Conservation (phyloP, 2,888 invertebrate species). For the Vanessa cardui region DNA sequence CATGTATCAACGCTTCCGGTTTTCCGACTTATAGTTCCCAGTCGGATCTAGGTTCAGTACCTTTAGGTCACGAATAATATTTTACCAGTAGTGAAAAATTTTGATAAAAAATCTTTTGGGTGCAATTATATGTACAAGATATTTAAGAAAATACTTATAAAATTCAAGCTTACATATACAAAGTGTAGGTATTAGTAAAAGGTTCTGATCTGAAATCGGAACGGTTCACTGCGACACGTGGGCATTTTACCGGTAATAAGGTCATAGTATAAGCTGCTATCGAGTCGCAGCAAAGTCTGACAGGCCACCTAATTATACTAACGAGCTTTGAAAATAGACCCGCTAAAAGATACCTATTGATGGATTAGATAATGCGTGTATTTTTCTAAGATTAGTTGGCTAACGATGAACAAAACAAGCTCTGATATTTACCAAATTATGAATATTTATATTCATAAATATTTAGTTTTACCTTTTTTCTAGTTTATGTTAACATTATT, state of each 20-base stretch:
- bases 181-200: not conserved
- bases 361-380: slow-evolving; percentile 29
- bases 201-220: slow-evolving; percentile 28
- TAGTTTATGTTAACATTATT: not conserved
- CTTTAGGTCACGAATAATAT: too few species aligned
- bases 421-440: slow-evolving; percentile 2
- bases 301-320: slow-evolving; percentile 39
- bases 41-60: too few species aligned
- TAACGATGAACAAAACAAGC: not conserved
- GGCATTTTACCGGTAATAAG: slow-evolving; percentile 35
- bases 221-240: slow-evolving; percentile 19
- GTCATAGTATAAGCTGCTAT: slow-evolving; percentile 37
- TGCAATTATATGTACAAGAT: not conserved
- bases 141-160: too few species aligned
- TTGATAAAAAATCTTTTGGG: too few species aligned
- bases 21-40: too few species aligned
- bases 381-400: slow-evolving; percentile 9
- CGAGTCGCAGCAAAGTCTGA: slow-evolving; percentile 33
- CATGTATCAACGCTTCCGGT: too few species aligned
- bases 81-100: too few species aligned
- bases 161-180: not conserved
- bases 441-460: not conserved
- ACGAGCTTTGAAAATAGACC: slow-evolving; percentile 36
- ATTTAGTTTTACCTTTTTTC: not conserved
- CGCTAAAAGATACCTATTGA: slow-evolving; percentile 29